Conservation (phyloP, 2,888 invertebrate species). For the Tryphoninae sp. region DNA sequence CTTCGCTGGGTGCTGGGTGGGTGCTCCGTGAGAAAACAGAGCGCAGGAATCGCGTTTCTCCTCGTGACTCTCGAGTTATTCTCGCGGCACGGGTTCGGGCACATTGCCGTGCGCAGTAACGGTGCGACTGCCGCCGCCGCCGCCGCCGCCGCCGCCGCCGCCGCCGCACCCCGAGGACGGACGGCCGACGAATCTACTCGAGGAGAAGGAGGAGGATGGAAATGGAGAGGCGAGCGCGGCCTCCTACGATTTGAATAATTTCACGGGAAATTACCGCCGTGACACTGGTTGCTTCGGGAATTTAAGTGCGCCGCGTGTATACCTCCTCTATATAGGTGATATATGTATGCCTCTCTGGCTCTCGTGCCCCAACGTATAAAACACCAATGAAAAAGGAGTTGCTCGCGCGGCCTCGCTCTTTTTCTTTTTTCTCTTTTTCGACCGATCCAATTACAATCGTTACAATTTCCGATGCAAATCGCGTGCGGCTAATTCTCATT, state of each 20-base stretch:
- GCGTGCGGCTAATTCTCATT: neutral
- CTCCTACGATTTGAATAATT: slow-evolving; percentile 72
- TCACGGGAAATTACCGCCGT: slow-evolving; percentile 72
- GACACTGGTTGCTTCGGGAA: slow-evolving; percentile 72
- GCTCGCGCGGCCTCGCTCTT: no score
- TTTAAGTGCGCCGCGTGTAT: slow-evolving; percentile 32
- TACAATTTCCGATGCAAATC: neutral
- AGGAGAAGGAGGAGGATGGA: slow-evolving; percentile 34
- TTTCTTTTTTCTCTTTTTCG: no score
- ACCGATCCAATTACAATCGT: neutral
- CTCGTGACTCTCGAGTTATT: slow-evolving; percentile 35
- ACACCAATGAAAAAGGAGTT: no score
- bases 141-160: no score
- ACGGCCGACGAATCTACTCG: neutral
- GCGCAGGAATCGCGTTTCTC: slow-evolving; percentile 39
- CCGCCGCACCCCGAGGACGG: no score
- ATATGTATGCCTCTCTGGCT: neutral
- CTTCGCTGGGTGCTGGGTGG: slow-evolving; percentile 25
- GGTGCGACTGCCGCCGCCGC: neutral
- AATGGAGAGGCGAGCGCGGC: slow-evolving; percentile 51
- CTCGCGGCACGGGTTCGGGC: slow-evolving; percentile 1
- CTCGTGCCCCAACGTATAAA: neutral
- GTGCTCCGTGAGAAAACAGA: slow-evolving; percentile 36
- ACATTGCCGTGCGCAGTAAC: neutral
- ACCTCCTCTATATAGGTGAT: neutral